Evolutionary conservation across 2,888 invertebrate genomes (phyloP), one percentile per base, ranked within the genome.

Genomic region (Drosophila trichaetosa): DNA sequence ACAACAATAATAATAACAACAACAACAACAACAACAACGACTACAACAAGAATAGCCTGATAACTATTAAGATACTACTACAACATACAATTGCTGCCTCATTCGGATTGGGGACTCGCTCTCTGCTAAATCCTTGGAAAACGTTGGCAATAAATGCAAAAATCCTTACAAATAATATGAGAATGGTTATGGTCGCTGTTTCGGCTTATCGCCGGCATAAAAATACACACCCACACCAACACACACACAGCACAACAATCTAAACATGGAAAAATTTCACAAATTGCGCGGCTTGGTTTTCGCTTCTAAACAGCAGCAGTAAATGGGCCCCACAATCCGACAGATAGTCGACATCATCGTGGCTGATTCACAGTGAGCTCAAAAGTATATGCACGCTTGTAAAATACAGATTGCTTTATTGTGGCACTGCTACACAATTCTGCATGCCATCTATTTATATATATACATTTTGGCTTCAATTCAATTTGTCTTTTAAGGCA

Each of bases 161-260:
- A 88, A 90, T 90, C 90, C 88, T 82, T 85, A 85, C 90, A 88
- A 89, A 90, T 89, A 90, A 87, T 90, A 89, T 89, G 86, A 79
- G 76, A 85, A 85, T 82, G 78, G 89, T 82, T 85, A 83, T 90
- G 84, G 83, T 70, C 69, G 82, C 78, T 77, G 74, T 87, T 80
- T 74, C 76, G 74, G 90, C 90, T 88, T 88, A 88, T 89, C 88
- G 86, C 86, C 75, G 83, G 78, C 82, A 84, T 83, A 84, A 89
- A 87, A 82, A 69, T 69, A 75, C 70, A 74, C 61, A 73, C 61
- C 58, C 60, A 67, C 59, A 62, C 61, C 49, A 59, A 49, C 64
- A 73, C 56, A 31, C 75, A 69, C 60, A 67, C 38, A 34, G 18
- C 67, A 67, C 71, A 87, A 89, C 87, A 85, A 85, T 89, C 85